Evolutionary conservation across 2,113 vertebrate species (phyloP).

Genomic region (Trematomus loennbergii): DNA sequence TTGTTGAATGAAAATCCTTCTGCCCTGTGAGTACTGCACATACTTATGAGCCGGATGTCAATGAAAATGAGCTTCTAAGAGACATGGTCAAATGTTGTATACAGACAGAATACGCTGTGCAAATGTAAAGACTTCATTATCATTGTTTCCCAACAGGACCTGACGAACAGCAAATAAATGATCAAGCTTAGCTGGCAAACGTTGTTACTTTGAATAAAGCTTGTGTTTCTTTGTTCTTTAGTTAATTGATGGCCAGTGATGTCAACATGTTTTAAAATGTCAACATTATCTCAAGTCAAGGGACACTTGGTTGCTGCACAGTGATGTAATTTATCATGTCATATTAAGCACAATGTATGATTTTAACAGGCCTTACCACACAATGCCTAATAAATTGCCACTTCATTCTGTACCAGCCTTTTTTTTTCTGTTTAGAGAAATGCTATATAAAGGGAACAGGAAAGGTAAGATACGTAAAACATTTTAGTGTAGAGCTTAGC

Average conservation of each 20-base stretch:
- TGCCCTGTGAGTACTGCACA: constrained; percentile 10
- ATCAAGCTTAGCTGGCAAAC: background rate
- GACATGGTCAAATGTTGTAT: constrained; percentile 1
- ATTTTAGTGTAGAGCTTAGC: no score
- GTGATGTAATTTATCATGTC: constrained; percentile 46
- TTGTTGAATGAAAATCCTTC: background rate
- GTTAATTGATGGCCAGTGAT: constrained; percentile 28
- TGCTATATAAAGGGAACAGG: no score
- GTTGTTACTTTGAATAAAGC: constrained; percentile 24
- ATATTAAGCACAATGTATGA: constrained; percentile 45
- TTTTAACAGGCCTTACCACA: constrained; percentile 59
- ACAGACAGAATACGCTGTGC: constrained; percentile 8
- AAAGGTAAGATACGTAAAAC: no score
- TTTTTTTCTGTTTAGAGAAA: background rate
- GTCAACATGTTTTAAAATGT: constrained; percentile 47
- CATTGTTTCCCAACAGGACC: background rate
- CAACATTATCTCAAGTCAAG: constrained; percentile 30
- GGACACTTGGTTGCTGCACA: constrained; percentile 46
- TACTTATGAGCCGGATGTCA: constrained; percentile 2
- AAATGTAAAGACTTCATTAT: background rate
- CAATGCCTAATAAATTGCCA: constrained; percentile 66
- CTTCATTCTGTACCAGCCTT: background rate
- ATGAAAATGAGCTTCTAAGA: constrained; percentile 17
- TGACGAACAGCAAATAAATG: background rate
- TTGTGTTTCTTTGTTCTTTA: constrained; percentile 25